Base-by-base conservation (phyloP, 2,113 vertebrate genomes). In the Grammomys surdaster region DNA sequence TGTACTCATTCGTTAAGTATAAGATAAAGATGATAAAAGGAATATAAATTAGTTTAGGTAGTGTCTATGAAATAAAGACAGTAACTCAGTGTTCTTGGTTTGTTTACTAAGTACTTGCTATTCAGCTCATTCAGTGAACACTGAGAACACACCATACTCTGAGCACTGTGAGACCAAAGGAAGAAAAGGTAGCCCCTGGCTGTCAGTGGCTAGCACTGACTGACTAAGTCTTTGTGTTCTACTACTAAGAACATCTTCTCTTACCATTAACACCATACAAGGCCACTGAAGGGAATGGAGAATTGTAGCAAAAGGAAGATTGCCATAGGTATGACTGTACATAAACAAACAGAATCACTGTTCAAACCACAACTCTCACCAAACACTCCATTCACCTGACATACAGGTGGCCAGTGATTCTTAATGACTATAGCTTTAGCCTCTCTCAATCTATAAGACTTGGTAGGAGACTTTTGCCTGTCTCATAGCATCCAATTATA, bases 31-130 rank as follows among this genome's bases (percentile, higher is more conserved):
- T 0, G 1, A 40, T 60, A 40, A 40, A 43, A 40, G 40, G 69
- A 7, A 81, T 16, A 63, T 10, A 70, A 60, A 22, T 46, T 63
- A 0, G 58, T 91, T 60, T 22, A 89, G 84, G 51, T 46, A 7
- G 73, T 90, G 81, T 4, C 0, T 94, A 81, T 24, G 43, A 95
- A 89, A 88, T 88, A 63, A 93, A 88, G 28, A 65, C 40, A 81
- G 28, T 46, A 80, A 95, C 13, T 56, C 26, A n/a, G 28, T 88
- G 9, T 76, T 86, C 26, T 88, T 93, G 19, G 54, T 40, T 94
- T 56, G 46, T 36, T 95, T 63, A 58, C n/a, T 14, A 89, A 22
- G 40, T 90, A 75, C 58, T 94, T 86, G 20, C n/a, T 19, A 85
- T 26, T 85, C 26, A 40, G 72, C 40, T 88, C 20, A 89, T 73